Percentiles rank a stretch among this genome's conserved stretches.
Conservation (phyloP, 1,140 invertebrate species). For the Drosophila equinoxialis region DNA sequence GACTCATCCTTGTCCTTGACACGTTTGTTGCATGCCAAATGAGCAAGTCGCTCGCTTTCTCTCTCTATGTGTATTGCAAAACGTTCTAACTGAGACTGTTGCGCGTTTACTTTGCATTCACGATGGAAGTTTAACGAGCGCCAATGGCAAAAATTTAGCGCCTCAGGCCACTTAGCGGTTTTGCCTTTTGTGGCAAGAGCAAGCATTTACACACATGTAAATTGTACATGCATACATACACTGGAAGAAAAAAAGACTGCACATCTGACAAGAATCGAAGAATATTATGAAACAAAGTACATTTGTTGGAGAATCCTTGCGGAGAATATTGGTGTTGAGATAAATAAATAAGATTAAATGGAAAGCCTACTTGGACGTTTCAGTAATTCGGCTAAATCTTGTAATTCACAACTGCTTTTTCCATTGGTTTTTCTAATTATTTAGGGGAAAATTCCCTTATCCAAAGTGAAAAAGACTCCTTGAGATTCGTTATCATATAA, state of each 20-base stretch:
- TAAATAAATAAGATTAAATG: too few species aligned
- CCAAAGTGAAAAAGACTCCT: too few species aligned
- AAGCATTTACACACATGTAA: constrained; percentile 12
- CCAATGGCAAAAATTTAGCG: constrained; percentile 71
- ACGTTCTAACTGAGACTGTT: constrained; percentile 58
- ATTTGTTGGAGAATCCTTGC: too few species aligned
- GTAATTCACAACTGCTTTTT: too few species aligned
- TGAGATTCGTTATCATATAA: too few species aligned
- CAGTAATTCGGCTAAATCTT: too few species aligned
- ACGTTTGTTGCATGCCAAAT: constrained; percentile 72
- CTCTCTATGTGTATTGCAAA: constrained; percentile 40
- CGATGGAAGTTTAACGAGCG: constrained; percentile 76
- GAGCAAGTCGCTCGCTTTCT: constrained; percentile 18
- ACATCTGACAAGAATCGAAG: too few species aligned
- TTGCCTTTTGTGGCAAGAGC: constrained; percentile 65
- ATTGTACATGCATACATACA: background rate
- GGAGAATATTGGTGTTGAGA: too few species aligned
- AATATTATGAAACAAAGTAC: too few species aligned
- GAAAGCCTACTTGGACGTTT: too few species aligned
- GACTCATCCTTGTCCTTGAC: constrained; percentile 58
- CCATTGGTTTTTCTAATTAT: too few species aligned
- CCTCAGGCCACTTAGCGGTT: constrained; percentile 69
- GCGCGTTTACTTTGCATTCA: constrained; percentile 60
- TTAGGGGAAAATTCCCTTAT: too few species aligned
- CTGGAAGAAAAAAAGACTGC: background rate